Evolutionary conservation across 2,113 vertebrate species (phyloP), one percentile per base, ranked within the genome.

Genomic region (Salminus brasiliensis): DNA sequence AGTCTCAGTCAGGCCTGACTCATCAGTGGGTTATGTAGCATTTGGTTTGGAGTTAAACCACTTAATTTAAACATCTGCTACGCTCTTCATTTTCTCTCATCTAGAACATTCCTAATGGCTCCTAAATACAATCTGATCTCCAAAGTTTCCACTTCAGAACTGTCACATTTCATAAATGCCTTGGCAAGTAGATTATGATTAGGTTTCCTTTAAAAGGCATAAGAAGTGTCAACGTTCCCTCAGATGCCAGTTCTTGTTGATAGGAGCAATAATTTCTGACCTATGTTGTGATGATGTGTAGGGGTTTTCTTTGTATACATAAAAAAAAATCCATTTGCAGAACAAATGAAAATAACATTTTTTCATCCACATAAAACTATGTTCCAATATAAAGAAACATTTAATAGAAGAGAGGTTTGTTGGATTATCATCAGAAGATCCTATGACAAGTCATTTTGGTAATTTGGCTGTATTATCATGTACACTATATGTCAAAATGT

Each of bases 51-150:
- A 67, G 25, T 16, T 49, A 53, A 34, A 21, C 5, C 30, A 57
- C 60, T 12, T 43, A 2, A 62, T 78, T 74, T 43, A 39, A 59
- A 63, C 21, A 60, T 60, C 68, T 73, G 60, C 39, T 66, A 15
- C 29, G 5, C 60, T 70, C 12, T 71, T 27, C 18, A 55, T 25
- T 60, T 16, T 34, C 10, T 60, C 30, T 25, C 15, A 4, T 53
- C 49, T 69, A 23, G n/a, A 55, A 7, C 27, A 45, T 65, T 10
- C 16, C 43, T 3, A 27, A 34, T n/a, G n/a, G n/a, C n/a, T n/a
- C n/a, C n/a, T n/a, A n/a, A n/a, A n/a, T n/a, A n/a, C n/a, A n/a
- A n/a, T n/a, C n/a, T n/a, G n/a, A n/a, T n/a, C n/a, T n/a, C n/a
- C 29, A 15, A 23, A 60, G 45, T 69, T 69, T 29, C 66, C 66